Conservation (phyloP, 1,140 invertebrate genomes). For the Chelonus insularis region DNA sequence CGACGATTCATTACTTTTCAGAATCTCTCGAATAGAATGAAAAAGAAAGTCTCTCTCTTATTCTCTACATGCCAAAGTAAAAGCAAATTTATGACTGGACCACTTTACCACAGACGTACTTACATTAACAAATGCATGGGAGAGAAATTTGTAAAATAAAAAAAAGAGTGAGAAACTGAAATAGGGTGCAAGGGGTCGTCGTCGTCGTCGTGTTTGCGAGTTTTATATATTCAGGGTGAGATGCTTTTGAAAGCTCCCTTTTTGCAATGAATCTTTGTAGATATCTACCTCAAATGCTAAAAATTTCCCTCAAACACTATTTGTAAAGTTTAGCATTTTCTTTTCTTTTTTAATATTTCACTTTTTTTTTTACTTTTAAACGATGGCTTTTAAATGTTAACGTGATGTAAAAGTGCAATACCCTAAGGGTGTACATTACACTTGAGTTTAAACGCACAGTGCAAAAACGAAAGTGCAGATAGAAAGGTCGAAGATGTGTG, state of each 20-base stretch:
- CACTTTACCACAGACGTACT: conserved; percentile 28
- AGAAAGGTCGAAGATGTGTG: conserved; percentile 13
- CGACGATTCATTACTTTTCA: not conserved
- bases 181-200: not conserved
- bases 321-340: not conserved
- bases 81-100: conserved; percentile 16
- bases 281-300: not conserved
- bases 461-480: conserved; percentile 21
- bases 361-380: conserved; percentile 1
- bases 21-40: conserved; percentile 2
- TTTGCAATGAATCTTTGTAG: not conserved
- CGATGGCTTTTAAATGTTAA: conserved; percentile 50
- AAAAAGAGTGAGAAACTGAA: not conserved
- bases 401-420: conserved; percentile 39
- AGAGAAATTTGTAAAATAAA: conserved; percentile 5
- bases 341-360: not conserved
- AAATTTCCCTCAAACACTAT: not conserved
- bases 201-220: conserved; percentile 1
- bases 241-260: not conserved
- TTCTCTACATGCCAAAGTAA: not conserved
- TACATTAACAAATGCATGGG: conserved; percentile 1
- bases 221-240: not conserved
- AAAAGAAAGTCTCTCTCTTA: not conserved
- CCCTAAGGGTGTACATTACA: conserved; percentile 42
- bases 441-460: conserved; percentile 30